Evolutionary conservation across 2,888 invertebrate genomes (phyloP), one percentile per base, ranked within the genome.

Genomic region (Sympetrum striolatum): DNA sequence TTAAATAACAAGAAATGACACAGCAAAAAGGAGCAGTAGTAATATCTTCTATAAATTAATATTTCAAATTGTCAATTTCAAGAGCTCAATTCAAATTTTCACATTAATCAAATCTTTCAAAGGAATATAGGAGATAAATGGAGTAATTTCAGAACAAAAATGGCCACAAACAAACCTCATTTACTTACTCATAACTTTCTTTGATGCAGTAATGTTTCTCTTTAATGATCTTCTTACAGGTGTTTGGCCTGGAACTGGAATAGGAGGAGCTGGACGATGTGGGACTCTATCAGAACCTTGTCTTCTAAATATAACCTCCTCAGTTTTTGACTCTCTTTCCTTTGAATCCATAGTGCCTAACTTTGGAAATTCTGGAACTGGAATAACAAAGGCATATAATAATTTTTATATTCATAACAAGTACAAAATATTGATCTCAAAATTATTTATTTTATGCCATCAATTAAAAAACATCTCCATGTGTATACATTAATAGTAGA

Each of bases 231-330:
- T 82, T 35, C 91, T 79, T 5, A 92, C 90, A 25, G 91, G 91
- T 31, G 91, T 91, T 64, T 92, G 91, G 6, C 91, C 91, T 15
- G 91, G 91, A 3, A 92, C 90, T 18, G 93, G 93, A 12, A 92
- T 92, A 58, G 93, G 93, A 18, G 93, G 93, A 22, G 92, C 92
- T 44, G 93, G 92, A 25, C 93, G 91, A 90, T 92, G 92, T n/a
- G 93, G 93, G 12, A 91, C 90, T 90, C 92, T 81, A 48, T 91
- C 92, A 81, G 92, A 91, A 31, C 91, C 91, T 22, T 91, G 86
- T 44, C 91, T 58, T 48, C 79, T 90, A 39, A 81, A 39, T 39
- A 80, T 81, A 93, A 92, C 81, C 92, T 93, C 90, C 18, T 44
- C 81, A 18, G 15, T 31, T 80, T 90, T 64, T 60, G 22, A 44